phyloP scores from a whole-genome alignment of 2,888 invertebrate species.

The Apodemia mormo region DNA sequence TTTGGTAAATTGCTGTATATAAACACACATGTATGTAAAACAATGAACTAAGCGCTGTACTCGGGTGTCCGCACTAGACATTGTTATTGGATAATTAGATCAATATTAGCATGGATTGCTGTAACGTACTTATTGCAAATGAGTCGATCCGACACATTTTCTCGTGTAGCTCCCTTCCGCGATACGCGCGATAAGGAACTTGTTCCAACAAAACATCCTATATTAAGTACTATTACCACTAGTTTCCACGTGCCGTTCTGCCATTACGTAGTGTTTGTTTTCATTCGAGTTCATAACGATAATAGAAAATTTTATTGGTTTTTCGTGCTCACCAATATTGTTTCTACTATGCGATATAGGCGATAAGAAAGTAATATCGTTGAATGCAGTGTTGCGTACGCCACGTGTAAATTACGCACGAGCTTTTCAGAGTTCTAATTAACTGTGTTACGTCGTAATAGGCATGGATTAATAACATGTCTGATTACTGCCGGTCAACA shows the following conservation, averaged over 20 bases:
- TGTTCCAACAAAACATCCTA: background rate
- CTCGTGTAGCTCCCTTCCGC: no score
- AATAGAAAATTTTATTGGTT: conserved; percentile 66
- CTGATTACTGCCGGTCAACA: background rate
- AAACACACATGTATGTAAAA: no score
- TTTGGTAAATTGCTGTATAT: no score
- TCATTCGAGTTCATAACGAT: conserved; percentile 52
- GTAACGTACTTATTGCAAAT: no score
- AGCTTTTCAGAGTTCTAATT: conserved; percentile 33
- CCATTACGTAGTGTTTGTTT: conserved; percentile 50
- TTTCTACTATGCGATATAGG: conserved; percentile 61
- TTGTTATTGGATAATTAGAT: no score
- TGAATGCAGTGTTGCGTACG: conserved; percentile 47
- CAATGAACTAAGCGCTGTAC: no score
- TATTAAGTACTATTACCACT: conserved; percentile 17
- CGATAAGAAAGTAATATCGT: conserved; percentile 44
- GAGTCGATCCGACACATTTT: no score
- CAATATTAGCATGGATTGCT: no score
- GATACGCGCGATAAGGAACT: no score
- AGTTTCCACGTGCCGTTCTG: conserved; percentile 54
- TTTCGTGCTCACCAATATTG: conserved; percentile 62
- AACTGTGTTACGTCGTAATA: background rate
- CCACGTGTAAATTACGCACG: conserved; percentile 42
- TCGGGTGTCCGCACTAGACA: no score
- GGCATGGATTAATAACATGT: background rate